Percentiles rank a stretch among this genome's conserved stretches.
Conservation (phyloP, 2,888 invertebrate species). For the Tenthredo mesomela region DNA sequence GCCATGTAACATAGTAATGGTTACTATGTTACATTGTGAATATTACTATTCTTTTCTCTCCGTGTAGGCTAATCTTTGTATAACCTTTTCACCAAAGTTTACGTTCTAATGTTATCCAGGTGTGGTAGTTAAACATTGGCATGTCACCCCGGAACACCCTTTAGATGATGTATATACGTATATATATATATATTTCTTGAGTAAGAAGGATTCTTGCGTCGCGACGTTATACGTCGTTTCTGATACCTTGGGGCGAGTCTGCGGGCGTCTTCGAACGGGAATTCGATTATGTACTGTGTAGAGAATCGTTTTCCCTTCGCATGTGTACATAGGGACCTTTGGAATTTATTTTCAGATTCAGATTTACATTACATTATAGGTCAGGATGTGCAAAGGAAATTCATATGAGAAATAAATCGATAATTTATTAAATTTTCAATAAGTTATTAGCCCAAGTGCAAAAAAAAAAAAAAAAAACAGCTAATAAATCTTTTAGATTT, state of each 20-base stretch:
- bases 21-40: no score
- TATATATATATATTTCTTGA: not conserved
- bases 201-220: not conserved
- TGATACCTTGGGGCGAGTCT: slow-evolving; percentile 10
- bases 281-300: slow-evolving; percentile 6
- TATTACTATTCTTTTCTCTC: no score
- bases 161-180: not conserved
- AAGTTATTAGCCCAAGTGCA: no score
- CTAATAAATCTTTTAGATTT: not conserved
- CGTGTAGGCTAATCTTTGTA: slow-evolving; percentile 12
- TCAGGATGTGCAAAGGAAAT: not conserved
- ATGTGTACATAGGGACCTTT: not conserved
- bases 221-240: slow-evolving; percentile 19
- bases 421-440: not conserved
- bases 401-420: not conserved
- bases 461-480: not conserved
- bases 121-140: slow-evolving; percentile 19
- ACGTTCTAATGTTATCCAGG: slow-evolving; percentile 28
- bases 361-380: slow-evolving; percentile 1
- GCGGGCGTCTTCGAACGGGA: slow-evolving; percentile 31
- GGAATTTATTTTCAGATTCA: not conserved
- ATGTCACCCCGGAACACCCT: not conserved
- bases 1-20: no score
- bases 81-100: not conserved
- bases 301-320: not conserved